These are phyloP conservation scores for Labeo rohita DNA, from an alignment of 2,113 vertebrate species.

Conservation along the genomic window DNA sequence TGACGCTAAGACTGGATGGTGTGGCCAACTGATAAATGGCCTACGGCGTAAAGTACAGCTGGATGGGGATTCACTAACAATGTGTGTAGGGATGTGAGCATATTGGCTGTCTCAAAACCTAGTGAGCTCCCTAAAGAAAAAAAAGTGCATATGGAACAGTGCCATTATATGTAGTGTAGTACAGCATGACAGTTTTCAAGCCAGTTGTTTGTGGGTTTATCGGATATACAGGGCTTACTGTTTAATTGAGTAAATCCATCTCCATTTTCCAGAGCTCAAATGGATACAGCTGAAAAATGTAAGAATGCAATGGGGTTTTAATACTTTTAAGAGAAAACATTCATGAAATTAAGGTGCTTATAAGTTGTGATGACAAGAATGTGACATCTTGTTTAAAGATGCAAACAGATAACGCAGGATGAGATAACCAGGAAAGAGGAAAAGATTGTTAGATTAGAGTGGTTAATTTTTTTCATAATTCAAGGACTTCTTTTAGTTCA, in stretches of 20 bases:
- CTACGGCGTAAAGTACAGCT: neutral
- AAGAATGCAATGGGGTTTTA: constrained; percentile 5
- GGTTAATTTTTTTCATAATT: neutral
- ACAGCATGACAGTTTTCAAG: neutral
- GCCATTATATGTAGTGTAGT: neutral
- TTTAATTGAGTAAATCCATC: constrained; percentile 47
- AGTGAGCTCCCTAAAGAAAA: neutral
- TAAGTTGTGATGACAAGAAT: neutral
- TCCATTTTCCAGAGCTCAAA: constrained; percentile 23
- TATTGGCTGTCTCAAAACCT: neutral
- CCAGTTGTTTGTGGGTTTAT: constrained; percentile 2
- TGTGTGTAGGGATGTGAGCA: neutral
- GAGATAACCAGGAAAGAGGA: neutral
- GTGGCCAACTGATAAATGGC: constrained; percentile 6
- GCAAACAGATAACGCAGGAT: neutral
- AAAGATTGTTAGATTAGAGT: neutral
- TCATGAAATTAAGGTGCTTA: neutral
- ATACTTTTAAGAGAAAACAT: neutral
- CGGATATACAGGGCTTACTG: neutral
- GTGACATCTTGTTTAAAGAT: constrained; percentile 3
- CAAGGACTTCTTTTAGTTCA: neutral
- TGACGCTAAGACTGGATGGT: neutral
- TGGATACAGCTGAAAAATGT: constrained; percentile 4
- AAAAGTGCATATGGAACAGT: neutral
- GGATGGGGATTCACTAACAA: neutral